Percentiles rank a stretch among this genome's conserved stretches.
Conservation (phyloP, 2,888 invertebrate species). For the Euspilapteryx auroguttella region DNA sequence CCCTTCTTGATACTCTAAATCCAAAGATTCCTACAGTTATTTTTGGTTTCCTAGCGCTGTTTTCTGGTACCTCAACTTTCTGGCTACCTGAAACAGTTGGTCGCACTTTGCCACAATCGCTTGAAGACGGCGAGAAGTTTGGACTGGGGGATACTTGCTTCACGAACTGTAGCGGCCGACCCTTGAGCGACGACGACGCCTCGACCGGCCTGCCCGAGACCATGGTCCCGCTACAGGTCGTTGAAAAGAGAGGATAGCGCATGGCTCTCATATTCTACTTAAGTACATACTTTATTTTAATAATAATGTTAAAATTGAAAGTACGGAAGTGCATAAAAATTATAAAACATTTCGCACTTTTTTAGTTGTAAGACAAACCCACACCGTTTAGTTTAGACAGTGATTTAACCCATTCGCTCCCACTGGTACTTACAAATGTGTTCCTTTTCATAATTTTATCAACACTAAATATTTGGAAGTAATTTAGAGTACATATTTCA, state of each 20-base stretch:
- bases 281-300: too few species aligned
- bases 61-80: slow-evolving; percentile 73
- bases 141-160: slow-evolving; percentile 83
- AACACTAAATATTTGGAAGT: too few species aligned
- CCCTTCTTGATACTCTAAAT: slow-evolving; percentile 75
- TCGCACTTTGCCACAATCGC: slow-evolving; percentile 78
- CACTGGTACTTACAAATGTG: too few species aligned
- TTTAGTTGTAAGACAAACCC: too few species aligned
- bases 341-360: too few species aligned
- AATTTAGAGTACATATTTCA: too few species aligned
- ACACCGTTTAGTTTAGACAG: too few species aligned
- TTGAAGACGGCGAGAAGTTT: slow-evolving; percentile 83
- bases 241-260: slow-evolving; percentile 29
- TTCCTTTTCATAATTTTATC: too few species aligned
- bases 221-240: slow-evolving; percentile 38
- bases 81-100: slow-evolving; percentile 82
- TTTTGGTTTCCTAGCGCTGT: slow-evolving; percentile 73
- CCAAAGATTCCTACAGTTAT: slow-evolving; percentile 77
- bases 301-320: too few species aligned
- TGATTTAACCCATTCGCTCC: too few species aligned
- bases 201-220: slow-evolving; percentile 40
- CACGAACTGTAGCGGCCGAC: slow-evolving; percentile 60
- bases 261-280: too few species aligned
- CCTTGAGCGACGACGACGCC: slow-evolving; percentile 27
- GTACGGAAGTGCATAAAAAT: too few species aligned